Percentiles rank a stretch among this genome's conserved stretches.
These are phyloP conservation scores for Stenurella melanura DNA, from an alignment of 2,888 invertebrate species.

Conservation along the genomic window DNA sequence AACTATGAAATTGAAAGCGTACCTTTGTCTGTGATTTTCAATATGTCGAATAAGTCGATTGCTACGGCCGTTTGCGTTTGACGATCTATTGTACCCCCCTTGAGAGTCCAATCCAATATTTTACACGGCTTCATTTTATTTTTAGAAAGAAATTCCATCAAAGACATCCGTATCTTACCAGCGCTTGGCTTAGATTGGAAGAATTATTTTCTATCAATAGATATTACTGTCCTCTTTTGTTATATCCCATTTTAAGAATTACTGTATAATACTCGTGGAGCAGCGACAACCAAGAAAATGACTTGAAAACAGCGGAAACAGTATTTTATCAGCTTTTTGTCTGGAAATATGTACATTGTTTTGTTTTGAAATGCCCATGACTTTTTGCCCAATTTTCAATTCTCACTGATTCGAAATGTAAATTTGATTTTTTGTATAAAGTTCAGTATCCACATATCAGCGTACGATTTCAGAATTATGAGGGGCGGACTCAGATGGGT, in stretches of 20 bases:
- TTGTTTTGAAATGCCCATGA: background rate
- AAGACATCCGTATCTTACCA: slow-evolving; percentile 45
- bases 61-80: slow-evolving; percentile 62
- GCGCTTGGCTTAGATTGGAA: slow-evolving; percentile 53
- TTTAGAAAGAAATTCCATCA: slow-evolving; percentile 59
- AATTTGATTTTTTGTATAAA: no score
- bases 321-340: background rate
- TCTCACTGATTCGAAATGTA: background rate
- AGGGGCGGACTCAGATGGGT: no score
- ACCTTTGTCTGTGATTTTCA: slow-evolving; percentile 68
- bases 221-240: slow-evolving; percentile 2
- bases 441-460: no score
- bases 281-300: background rate
- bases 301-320: background rate
- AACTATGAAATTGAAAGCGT: slow-evolving; percentile 66
- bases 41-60: slow-evolving; percentile 66
- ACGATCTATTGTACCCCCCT: slow-evolving; percentile 64
- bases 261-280: slow-evolving; percentile 2
- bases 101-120: slow-evolving; percentile 64
- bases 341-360: background rate
- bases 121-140: slow-evolving; percentile 62
- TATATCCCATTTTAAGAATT: background rate
- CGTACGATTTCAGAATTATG: no score
- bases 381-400: background rate
- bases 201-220: slow-evolving; percentile 56